Percentiles rank a stretch among this genome's conserved stretches.
These are phyloP conservation scores for Sorex maritimensis DNA, from an alignment of 2,797 vertebrate genomes.

Conservation along the genomic window DNA sequence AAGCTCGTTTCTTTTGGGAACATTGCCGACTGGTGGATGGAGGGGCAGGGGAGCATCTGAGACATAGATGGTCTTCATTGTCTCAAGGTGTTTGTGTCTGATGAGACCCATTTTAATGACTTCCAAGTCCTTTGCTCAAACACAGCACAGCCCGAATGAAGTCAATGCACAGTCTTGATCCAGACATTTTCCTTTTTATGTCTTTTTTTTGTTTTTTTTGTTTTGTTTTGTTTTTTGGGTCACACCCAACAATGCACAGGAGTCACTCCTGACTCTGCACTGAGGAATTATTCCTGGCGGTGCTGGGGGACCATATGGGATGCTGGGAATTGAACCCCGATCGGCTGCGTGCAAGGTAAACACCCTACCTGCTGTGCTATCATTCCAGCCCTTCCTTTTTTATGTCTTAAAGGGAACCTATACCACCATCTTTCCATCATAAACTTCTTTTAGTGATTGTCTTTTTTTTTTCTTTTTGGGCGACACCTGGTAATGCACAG, in stretches of 20 bases:
- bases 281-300: too few relatives aligned
- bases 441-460: not conserved
- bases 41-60: not conserved
- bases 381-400: not conserved
- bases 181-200: not conserved
- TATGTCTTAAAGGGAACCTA: not conserved
- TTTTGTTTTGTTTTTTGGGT: too few relatives aligned
- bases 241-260: too few relatives aligned
- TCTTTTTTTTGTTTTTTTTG: not conserved
- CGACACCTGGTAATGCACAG: too few relatives aligned
- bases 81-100: not conserved
- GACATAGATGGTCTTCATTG: not conserved
- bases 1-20: slow-evolving; percentile 34
- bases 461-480: too few relatives aligned
- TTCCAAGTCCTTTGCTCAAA: not conserved
- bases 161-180: not conserved
- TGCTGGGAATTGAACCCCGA: too few relatives aligned
- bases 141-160: not conserved
- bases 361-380: too few relatives aligned
- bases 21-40: not conserved
- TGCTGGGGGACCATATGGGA: too few relatives aligned
- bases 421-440: not conserved
- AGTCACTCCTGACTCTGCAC: too few relatives aligned
- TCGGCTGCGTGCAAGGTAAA: too few relatives aligned
- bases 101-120: not conserved